Evolutionary conservation across 2,797 vertebrate species (phyloP).

Genomic region (Gymnothorax javanicus): DNA sequence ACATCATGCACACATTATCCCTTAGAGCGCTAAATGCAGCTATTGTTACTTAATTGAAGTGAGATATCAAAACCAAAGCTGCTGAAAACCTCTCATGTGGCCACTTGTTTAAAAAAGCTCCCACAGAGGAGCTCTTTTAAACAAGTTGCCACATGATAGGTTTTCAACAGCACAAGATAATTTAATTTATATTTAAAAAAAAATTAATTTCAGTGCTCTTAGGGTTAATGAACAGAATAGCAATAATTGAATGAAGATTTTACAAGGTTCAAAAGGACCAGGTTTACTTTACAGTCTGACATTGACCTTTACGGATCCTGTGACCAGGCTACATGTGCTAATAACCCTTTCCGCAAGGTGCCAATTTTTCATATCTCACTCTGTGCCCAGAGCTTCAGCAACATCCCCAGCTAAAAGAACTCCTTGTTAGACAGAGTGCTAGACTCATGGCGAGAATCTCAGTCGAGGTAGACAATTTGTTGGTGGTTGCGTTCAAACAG

Average conservation of each 20-base stretch:
- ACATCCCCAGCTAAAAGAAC: neutral
- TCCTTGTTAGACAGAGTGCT: neutral
- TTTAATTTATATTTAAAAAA: too few species aligned
- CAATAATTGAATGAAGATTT: neutral
- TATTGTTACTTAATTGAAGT: too few species aligned
- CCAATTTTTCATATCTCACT: neutral
- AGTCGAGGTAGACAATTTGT: neutral
- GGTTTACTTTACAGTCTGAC: neutral
- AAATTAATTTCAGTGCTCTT: too few species aligned
- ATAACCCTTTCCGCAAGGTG: neutral
- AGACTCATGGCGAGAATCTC: neutral
- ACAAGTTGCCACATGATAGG: too few species aligned
- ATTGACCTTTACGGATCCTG: neutral
- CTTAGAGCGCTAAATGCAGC: too few species aligned
- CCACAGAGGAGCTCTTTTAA: too few species aligned
- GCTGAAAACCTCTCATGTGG: too few species aligned
- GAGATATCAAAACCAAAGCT: too few species aligned
- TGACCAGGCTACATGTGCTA: neutral
- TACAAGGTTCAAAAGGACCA: neutral
- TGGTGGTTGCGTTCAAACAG: neutral
- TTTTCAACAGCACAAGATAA: too few species aligned
- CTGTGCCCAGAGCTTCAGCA: neutral
- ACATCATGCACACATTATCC: neutral
- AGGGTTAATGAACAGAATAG: neutral
- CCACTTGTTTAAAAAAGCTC: too few species aligned